Evolutionary conservation across 2,888 invertebrate genomes (phyloP), one percentile per base, ranked within the genome.

Genomic region (Melipona beecheii): DNA sequence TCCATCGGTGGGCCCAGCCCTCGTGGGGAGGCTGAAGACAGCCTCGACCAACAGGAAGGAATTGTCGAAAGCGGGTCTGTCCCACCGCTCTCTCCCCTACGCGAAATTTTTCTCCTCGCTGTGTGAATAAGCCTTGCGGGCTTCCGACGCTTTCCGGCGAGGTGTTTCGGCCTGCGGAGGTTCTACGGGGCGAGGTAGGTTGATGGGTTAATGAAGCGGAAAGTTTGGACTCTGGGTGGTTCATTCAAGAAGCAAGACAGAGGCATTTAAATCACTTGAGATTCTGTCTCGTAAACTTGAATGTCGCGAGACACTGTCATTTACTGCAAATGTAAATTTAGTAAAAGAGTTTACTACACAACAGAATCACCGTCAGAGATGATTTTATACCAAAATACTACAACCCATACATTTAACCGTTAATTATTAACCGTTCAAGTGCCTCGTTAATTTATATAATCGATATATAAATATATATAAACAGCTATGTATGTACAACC

Each of bases 1-100:
- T 93, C 92, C 92, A 92, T 90, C 86, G 85, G 71, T 15, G 54
- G 75, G 78, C 49, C 49, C 31, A 75, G 78, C 54, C 52, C 75
- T 66, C 78, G 74, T 72, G 68, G 75, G 78, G 71, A 76, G 82
- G 86, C 68, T 24, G 78, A 78, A 64, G 79, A 79, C 74, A 62
- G 50, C 52, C 52, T 65, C 78, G 68, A 50, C 72, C 66, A 52
- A 56, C 36, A 36, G 24, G 43, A 65, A 74, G 66, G 56, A 75
- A 79, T 77, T n/a, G 80, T 52, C 80, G 66, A 72, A 80, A 77
- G 58, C 69, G 27, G 6, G 3, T 69, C 50, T n/a, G 21, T 31
- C 43, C 49, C 19, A 17, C 49, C 9, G 9, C 43, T 43, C 27
- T 0, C 13, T 72, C 24, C 19, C 27, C 27, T 43, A 15, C 49